A percentile compares a stretch with the other conserved stretches of the same genome.
phyloP scores from a whole-genome alignment of 2,888 invertebrate species.

The Dicycla oo region DNA sequence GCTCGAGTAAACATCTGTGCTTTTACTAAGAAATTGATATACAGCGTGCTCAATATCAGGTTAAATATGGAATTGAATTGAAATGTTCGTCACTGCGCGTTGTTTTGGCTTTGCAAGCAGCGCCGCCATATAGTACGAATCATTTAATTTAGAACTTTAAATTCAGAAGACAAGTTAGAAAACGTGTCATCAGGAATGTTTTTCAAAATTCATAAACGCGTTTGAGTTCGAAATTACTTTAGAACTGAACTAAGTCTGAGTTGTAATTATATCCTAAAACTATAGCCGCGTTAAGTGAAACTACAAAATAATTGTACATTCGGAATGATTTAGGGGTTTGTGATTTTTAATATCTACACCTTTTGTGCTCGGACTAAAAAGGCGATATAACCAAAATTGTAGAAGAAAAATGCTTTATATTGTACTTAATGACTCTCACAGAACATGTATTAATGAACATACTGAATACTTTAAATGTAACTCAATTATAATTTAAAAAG shows the following conservation, averaged over 20 bases:
- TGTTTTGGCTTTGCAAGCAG: neutral
- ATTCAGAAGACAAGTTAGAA: neutral
- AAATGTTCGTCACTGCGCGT: neutral
- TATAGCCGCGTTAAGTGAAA: slow-evolving; percentile 40
- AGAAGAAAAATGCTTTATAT: neutral
- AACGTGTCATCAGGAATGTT: neutral
- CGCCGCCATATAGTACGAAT: neutral
- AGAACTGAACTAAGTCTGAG: neutral
- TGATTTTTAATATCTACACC: neutral
- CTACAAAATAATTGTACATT: slow-evolving; percentile 56
- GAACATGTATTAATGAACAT: neutral
- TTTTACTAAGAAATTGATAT: neutral
- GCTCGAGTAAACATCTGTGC: neutral
- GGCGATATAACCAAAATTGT: neutral
- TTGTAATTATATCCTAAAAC: slow-evolving; percentile 23
- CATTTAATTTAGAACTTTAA: neutral
- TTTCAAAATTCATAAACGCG: neutral
- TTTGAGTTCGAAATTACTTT: neutral
- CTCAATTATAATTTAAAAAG: neutral
- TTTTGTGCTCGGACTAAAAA: neutral
- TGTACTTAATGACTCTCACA: slow-evolving; percentile 8
- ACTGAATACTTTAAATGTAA: neutral
- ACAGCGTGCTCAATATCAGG: neutral
- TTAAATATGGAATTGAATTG: neutral
- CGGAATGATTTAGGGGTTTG: slow-evolving; percentile 57